Evolutionary conservation across 2,113 vertebrate genomes (phyloP).

Genomic region (Pogona vitticeps): DNA sequence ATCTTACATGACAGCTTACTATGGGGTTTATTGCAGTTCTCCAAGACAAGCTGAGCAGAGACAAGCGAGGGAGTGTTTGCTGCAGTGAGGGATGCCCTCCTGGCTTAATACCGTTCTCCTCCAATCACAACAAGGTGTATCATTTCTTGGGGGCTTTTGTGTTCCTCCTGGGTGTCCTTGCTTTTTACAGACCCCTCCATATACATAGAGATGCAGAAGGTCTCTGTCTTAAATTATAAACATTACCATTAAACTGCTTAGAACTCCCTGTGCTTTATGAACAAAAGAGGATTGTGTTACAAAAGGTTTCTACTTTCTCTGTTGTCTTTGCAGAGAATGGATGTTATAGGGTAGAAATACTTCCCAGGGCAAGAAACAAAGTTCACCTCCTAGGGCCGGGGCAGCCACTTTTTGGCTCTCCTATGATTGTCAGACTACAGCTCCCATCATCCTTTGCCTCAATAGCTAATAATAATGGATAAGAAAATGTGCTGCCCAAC

Average conservation of each 20-base stretch:
- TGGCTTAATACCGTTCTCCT: slow-evolving; percentile 6
- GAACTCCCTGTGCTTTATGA: not conserved
- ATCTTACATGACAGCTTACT: slow-evolving; percentile 73
- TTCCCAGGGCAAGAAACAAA: not conserved
- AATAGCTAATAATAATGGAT: not conserved
- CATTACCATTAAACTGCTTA: not conserved
- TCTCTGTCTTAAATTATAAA: slow-evolving; percentile 2
- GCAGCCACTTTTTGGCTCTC: not conserved
- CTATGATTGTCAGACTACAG: too few species aligned
- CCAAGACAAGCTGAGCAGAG: slow-evolving; percentile 55
- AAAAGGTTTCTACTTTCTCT: not conserved
- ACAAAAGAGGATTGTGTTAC: too few species aligned
- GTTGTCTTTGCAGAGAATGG: too few species aligned
- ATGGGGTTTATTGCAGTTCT: slow-evolving; percentile 63
- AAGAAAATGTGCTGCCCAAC: not conserved
- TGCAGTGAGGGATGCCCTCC: slow-evolving; percentile 33
- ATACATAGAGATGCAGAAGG: not conserved
- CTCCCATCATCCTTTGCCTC: too few species aligned
- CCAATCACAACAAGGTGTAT: not conserved
- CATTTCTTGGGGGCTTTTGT: not conserved
- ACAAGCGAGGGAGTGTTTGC: slow-evolving; percentile 54
- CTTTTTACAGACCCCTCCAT: slow-evolving; percentile 4
- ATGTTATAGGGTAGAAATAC: not conserved
- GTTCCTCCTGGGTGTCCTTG: not conserved
- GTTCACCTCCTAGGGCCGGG: not conserved